Conservation (phyloP, 2,113 vertebrate genomes). For the Eurypyga helias region DNA sequence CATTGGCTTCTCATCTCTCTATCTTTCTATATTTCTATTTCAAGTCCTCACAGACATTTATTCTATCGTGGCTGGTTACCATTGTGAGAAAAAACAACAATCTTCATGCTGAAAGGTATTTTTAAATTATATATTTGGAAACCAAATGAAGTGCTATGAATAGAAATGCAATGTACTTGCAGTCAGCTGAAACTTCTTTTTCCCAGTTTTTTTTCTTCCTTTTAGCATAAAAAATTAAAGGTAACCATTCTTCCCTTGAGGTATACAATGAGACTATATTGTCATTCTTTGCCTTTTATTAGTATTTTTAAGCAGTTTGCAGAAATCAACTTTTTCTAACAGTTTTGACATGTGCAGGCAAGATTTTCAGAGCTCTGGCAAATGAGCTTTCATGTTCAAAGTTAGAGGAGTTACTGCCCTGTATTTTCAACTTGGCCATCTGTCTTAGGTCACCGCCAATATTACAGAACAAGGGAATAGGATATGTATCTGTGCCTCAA, state of each 20-base stretch:
- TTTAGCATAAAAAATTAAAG: neutral
- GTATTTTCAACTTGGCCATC: neutral
- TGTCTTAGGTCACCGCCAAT: neutral
- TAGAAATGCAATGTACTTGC: neutral
- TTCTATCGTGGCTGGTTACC: neutral
- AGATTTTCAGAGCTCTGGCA: neutral
- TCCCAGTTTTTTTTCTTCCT: neutral
- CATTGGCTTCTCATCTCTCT: neutral
- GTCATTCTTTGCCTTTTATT: neutral
- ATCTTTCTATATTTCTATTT: neutral
- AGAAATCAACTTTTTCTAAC: neutral
- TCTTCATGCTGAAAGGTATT: neutral
- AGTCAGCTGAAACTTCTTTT: neutral
- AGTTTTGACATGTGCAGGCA: neutral
- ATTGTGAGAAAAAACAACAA: neutral
- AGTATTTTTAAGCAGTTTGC: neutral
- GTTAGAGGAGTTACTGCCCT: neutral
- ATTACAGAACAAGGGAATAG: neutral
- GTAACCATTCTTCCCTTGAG: neutral
- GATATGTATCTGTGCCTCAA: neutral
- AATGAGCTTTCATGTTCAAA: neutral
- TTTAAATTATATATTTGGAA: neutral
- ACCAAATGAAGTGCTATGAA: neutral
- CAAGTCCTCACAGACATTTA: neutral
- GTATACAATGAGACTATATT: neutral